Base-by-base conservation (phyloP, 2,888 invertebrate genomes). In the Metalampra italica region DNA sequence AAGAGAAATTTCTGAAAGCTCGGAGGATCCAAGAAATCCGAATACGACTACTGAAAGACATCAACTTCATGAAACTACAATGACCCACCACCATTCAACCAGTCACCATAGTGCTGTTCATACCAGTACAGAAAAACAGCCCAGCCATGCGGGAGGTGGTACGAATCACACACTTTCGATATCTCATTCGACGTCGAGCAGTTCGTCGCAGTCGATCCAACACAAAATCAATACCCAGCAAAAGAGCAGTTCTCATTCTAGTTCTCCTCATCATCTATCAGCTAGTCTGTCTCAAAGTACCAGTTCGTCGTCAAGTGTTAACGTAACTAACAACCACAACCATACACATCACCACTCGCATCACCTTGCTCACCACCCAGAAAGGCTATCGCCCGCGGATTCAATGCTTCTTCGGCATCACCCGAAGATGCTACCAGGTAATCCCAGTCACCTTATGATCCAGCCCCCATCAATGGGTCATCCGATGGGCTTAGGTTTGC, bases 281-380 rank as follows among this genome's bases (percentile, higher is more conserved):
- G 91, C 91, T 11, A 91, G 90, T 58, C 55, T 91, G 30, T 91
- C 91, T 9, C 91, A 91, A 58, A 87, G 90, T 13, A 83, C 90
- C 30, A 89, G 90, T 59, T 70, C 84, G 30, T 91, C 89, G 38
- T 80, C 91, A 43, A 92, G 90, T 66, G 82, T 90, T 29, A 92
- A 91, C 63, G 73, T 89, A 11, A 77, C 85, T 7, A 90, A 91
- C 64, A 45, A 45, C 32, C 38, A 45, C 14, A 92, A 92, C 60
- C 92, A 92, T 56, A 92, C 93, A 0, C 94, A 94, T 75, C 94
- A 93, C 62, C 94, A 94, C 63, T 90, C 91, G 1, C 91, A 91
- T 52, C 91, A 91, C 71, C 82, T 72, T 52, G 91, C 90, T 11
- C 92, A 92, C 57, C 93, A 93, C 63, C 93, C 93, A 56, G 93